These are phyloP conservation scores for Tridacna crocea DNA, from an alignment of 2,888 invertebrate species.

Conservation along the genomic window DNA sequence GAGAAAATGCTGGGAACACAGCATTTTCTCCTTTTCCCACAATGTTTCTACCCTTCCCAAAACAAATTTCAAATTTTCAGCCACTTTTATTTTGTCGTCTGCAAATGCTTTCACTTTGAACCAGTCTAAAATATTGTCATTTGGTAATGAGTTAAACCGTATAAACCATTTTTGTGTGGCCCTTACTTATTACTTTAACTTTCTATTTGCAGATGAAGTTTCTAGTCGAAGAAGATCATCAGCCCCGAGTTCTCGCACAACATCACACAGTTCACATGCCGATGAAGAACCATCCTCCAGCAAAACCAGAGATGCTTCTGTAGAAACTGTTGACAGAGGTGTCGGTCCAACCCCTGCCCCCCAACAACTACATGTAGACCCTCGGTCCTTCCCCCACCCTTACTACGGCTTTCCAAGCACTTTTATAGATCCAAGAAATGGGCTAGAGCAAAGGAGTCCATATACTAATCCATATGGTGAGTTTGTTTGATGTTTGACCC, in stretches of 20 bases:
- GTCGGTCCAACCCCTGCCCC: constrained; percentile 82
- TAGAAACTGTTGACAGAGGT: constrained; percentile 82
- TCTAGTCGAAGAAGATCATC: constrained; percentile 46
- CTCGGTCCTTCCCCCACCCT: constrained; percentile 58
- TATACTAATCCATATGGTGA: constrained; percentile 67
- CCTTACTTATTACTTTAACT: neutral
- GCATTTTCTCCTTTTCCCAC: no score
- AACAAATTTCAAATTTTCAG: no score
- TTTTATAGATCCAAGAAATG: constrained; percentile 73
- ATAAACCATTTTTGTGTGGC: no score
- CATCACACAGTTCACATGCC: constrained; percentile 73
- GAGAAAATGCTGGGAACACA: no score
- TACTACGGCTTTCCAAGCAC: constrained; percentile 64
- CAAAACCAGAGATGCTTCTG: constrained; percentile 66
- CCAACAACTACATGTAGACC: constrained; percentile 72
- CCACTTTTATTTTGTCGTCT: no score
- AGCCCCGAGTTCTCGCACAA: constrained; percentile 69
- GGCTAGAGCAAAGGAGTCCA: constrained; percentile 67
- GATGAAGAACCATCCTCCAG: constrained; percentile 77
- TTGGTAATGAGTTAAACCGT: no score
- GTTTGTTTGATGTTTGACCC: neutral
- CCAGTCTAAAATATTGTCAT: no score
- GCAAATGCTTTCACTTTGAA: no score
- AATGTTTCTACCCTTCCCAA: no score
- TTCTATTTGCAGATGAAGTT: constrained; percentile 51